phyloP scores from a whole-genome alignment of 2,888 invertebrate genomes.

The Apamea epomidion region DNA sequence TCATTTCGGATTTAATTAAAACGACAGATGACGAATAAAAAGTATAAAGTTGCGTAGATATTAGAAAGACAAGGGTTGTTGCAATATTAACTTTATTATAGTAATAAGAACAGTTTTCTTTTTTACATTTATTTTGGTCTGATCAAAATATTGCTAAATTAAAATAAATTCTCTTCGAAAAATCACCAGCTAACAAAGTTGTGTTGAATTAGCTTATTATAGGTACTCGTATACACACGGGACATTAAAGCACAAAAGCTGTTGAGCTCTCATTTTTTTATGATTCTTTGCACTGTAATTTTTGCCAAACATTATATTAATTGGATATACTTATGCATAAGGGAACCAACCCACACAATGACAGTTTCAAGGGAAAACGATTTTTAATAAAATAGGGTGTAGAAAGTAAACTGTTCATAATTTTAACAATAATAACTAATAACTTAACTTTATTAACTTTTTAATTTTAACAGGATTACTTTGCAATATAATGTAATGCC shows the following conservation, averaged over 20 bases:
- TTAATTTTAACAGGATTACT: neutral
- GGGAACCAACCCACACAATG: too few relatives aligned
- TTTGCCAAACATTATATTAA: neutral
- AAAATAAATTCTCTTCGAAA: neutral
- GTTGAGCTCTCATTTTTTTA: neutral
- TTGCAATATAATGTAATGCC: too few relatives aligned
- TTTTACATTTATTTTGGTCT: neutral
- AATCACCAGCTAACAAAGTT: neutral
- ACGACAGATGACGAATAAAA: neutral
- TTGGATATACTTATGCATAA: too few relatives aligned
- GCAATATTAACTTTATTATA: neutral
- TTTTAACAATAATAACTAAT: too few relatives aligned
- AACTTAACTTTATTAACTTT: too few relatives aligned
- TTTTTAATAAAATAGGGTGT: too few relatives aligned
- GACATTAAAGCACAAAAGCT: neutral
- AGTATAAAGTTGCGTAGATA: neutral
- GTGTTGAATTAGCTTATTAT: neutral
- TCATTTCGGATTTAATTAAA: slow-evolving; percentile 22
- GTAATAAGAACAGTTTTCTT: neutral
- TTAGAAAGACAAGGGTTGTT: neutral
- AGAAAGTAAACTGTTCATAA: neutral
- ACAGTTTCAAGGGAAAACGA: too few relatives aligned
- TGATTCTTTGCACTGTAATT: neutral
- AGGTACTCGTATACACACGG: neutral
- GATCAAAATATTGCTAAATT: neutral